phyloP scores from a whole-genome alignment of 2,888 invertebrate genomes.

The Tachystola acroxantha region DNA sequence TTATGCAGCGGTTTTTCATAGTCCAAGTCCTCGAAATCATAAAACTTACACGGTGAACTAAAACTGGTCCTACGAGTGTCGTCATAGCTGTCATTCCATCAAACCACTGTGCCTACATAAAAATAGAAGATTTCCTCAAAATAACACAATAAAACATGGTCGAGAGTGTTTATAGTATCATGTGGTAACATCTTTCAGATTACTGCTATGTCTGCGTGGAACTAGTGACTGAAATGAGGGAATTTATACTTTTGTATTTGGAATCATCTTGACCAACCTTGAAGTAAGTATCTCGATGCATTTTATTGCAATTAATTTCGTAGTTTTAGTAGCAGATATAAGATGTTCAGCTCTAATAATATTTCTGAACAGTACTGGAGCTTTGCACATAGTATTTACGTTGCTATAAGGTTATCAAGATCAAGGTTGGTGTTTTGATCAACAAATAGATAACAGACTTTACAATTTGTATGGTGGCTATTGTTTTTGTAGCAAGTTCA shows the following conservation, averaged over 20 bases:
- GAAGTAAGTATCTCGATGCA: constrained; percentile 62
- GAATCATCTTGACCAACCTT: constrained; percentile 75
- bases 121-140: constrained; percentile 14
- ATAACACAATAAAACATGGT: constrained; percentile 2
- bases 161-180: constrained; percentile 2
- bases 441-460: not conserved
- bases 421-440: no score
- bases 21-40: constrained; percentile 17
- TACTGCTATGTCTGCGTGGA: constrained; percentile 29
- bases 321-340: no score
- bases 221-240: constrained; percentile 60
- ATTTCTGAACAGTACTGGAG: no score
- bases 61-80: constrained; percentile 71
- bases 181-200: constrained; percentile 35
- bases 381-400: no score
- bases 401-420: no score
- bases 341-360: no score
- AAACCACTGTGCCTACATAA: constrained; percentile 11
- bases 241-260: constrained; percentile 49
- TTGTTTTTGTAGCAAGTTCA: constrained; percentile 23
- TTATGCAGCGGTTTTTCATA: constrained; percentile 20
- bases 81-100: constrained; percentile 70
- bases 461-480: not conserved
- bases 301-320: no score
- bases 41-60: constrained; percentile 42